Percentiles rank a stretch among this genome's conserved stretches.
Evolutionary conservation across 2,113 vertebrate genomes (phyloP).

Genomic region (Notechis scutatus): DNA sequence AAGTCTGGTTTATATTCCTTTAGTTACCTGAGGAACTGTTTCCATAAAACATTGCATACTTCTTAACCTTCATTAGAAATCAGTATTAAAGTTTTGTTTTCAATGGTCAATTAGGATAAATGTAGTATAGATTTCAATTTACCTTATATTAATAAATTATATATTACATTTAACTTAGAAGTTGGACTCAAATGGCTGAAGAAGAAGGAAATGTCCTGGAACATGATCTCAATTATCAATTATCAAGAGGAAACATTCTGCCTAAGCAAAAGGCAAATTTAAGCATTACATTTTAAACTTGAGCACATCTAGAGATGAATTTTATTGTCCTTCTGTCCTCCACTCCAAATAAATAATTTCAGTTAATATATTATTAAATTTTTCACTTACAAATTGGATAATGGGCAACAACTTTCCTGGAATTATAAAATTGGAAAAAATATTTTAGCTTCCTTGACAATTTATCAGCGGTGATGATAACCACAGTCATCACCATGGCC

Average conservation of each 20-base stretch:
- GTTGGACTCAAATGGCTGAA: constrained; percentile 3
- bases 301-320: not conserved
- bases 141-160: constrained; percentile 9
- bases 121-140: constrained; percentile 6
- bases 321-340: not conserved
- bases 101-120: constrained; percentile 7
- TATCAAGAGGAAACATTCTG: not conserved
- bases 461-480: not conserved
- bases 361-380: not conserved
- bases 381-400: not conserved
- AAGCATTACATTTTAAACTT: constrained; percentile 9
- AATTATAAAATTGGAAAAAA: not conserved
- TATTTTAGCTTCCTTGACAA: not conserved
- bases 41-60: constrained; percentile 1
- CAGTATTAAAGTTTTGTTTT: constrained; percentile 38
- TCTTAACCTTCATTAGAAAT: constrained; percentile 29
- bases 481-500: not conserved
- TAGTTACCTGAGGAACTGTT: constrained; percentile 29
- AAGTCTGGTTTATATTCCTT: constrained; percentile 55
- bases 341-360: not conserved
- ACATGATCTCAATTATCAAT: constrained; percentile 2
- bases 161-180: constrained; percentile 27
- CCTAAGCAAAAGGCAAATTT: not conserved
- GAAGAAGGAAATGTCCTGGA: not conserved
- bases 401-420: not conserved